phyloP scores from a whole-genome alignment of 1,140 invertebrate species.

The Heliothis subflexa region DNA sequence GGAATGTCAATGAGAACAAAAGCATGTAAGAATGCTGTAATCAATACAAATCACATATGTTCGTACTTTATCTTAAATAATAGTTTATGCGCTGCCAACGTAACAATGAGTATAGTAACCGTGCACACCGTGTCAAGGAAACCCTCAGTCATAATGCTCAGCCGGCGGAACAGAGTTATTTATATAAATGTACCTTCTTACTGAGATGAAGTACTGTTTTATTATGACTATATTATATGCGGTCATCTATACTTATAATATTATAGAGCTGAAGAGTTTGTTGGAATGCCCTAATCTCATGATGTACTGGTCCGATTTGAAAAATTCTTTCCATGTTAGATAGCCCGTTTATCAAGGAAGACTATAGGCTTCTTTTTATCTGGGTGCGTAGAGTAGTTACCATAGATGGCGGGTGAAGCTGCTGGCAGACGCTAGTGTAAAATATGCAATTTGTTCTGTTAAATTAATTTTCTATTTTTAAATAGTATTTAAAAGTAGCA shows the following conservation, averaged over 20 bases:
- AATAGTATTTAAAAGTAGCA: too few relatives aligned
- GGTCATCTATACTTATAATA: too few relatives aligned
- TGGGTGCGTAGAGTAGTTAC: too few relatives aligned
- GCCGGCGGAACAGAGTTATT: slow-evolving; percentile 45
- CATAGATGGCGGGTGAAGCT: too few relatives aligned
- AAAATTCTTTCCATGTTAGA: too few relatives aligned
- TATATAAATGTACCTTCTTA: slow-evolving; percentile 20
- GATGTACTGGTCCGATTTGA: too few relatives aligned
- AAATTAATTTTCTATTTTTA: neutral
- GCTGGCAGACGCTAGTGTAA: too few relatives aligned
- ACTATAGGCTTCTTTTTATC: too few relatives aligned
- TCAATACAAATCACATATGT: neutral
- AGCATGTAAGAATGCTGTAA: neutral
- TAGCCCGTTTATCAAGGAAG: too few relatives aligned
- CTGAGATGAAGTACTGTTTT: neutral
- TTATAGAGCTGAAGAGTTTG: too few relatives aligned
- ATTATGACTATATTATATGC: neutral
- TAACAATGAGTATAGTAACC: slow-evolving; percentile 35
- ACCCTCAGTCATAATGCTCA: slow-evolving; percentile 41
- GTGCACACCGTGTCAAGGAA: slow-evolving; percentile 52
- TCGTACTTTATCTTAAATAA: slow-evolving; percentile 24
- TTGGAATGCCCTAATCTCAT: too few relatives aligned
- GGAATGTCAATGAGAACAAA: too few relatives aligned
- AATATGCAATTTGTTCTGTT: neutral
- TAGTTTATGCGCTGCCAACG: neutral